phyloP scores from a whole-genome alignment of 2,113 vertebrate species.

The Zosterops borbonicus region DNA sequence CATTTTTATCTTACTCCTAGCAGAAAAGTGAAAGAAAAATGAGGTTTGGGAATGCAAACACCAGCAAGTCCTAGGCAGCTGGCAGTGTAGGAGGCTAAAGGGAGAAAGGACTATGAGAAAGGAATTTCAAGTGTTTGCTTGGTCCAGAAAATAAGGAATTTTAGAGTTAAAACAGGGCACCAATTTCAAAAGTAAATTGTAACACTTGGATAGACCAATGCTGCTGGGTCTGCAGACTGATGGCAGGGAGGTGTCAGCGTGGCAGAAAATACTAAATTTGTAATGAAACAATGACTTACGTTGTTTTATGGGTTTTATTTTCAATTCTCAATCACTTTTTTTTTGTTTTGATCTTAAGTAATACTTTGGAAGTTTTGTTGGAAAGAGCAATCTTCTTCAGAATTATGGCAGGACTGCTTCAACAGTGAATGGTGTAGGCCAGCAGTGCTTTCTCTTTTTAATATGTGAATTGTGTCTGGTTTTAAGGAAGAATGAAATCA shows the following conservation, averaged over 20 bases:
- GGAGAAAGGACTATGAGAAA: neutral
- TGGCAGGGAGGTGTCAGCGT: accelerated
- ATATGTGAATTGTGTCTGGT: neutral
- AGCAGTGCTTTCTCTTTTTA: neutral
- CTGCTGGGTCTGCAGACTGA: neutral
- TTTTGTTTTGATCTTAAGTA: neutral
- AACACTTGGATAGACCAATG: neutral
- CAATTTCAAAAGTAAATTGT: neutral
- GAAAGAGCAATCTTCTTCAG: neutral
- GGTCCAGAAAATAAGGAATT: neutral
- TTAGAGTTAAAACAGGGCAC: neutral
- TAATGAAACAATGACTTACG: neutral
- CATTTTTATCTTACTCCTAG: neutral
- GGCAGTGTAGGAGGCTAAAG: neutral
- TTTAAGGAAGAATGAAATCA: neutral
- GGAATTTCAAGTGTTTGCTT: neutral
- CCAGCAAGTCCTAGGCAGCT: neutral
- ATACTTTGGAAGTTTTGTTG: neutral
- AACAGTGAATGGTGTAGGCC: neutral
- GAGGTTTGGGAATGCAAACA: neutral
- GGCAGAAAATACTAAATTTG: neutral
- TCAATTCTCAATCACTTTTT: neutral
- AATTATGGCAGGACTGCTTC: neutral
- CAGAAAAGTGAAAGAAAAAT: neutral
- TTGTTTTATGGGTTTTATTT: neutral